Conservation (phyloP, 2,797 vertebrate genomes). For the Cossypha niveicapilla region DNA sequence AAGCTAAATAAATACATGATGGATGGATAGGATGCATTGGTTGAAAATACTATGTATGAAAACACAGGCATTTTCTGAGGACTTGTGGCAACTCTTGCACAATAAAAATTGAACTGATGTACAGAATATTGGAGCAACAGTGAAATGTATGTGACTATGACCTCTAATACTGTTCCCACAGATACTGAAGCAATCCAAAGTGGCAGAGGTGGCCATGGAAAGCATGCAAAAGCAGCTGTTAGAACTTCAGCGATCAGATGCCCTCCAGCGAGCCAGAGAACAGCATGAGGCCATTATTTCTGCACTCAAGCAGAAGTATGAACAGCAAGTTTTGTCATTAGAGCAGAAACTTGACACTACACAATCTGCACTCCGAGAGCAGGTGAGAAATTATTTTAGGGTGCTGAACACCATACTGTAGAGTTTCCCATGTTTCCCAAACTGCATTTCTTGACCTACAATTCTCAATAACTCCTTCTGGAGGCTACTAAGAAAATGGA, state of each 20-base stretch:
- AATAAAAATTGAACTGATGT: neutral
- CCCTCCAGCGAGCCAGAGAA: constrained; percentile 83
- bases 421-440: neutral
- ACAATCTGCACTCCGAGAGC: constrained; percentile 77
- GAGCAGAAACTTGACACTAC: constrained; percentile 84
- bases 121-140: neutral
- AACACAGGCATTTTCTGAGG: neutral
- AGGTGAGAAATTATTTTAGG: constrained; percentile 75
- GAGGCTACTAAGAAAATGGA: neutral
- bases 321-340: constrained; percentile 77
- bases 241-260: constrained; percentile 88
- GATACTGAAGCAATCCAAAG: constrained; percentile 83
- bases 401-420: neutral
- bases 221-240: constrained; percentile 90
- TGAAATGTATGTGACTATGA: neutral
- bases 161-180: constrained; percentile 42
- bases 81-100: neutral
- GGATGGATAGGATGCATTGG: neutral
- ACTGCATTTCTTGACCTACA: neutral
- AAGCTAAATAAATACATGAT: neutral
- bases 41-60: neutral
- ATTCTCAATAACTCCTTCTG: neutral
- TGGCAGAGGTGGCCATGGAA: constrained; percentile 87
- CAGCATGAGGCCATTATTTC: constrained; percentile 84
- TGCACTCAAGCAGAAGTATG: constrained; percentile 85